These are phyloP conservation scores for Melieria picta DNA, from an alignment of 2,888 invertebrate species.

Conservation along the genomic window DNA sequence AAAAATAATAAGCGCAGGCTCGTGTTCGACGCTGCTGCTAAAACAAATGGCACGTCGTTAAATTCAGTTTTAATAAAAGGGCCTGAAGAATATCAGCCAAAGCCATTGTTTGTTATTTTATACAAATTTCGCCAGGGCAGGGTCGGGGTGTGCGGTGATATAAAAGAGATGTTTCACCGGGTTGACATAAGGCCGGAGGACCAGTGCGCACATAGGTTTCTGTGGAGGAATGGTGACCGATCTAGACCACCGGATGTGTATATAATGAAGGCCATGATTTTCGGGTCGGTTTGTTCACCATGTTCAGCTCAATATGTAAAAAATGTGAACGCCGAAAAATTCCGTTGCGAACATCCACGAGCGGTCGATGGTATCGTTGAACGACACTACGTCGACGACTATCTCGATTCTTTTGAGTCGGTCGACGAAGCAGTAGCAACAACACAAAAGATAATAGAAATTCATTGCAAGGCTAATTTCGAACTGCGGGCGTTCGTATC, in stretches of 20 bases:
- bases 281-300: slow-evolving; percentile 37
- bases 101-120: slow-evolving; percentile 31
- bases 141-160: slow-evolving; percentile 27
- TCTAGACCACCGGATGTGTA: not conserved
- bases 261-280: slow-evolving; percentile 36
- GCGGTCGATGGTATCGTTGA: slow-evolving; percentile 23
- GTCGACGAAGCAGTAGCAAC: slow-evolving; percentile 33
- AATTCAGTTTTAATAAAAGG: slow-evolving; percentile 16
- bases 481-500: slow-evolving; percentile 33
- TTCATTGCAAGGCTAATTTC: slow-evolving; percentile 35
- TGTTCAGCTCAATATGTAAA: slow-evolving; percentile 38
- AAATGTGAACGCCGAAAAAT: slow-evolving; percentile 29
- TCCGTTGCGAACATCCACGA: not conserved
- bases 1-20: not conserved
- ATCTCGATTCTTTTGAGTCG: slow-evolving; percentile 33
- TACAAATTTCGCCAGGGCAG: slow-evolving; percentile 37
- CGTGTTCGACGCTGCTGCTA: slow-evolving; percentile 2
- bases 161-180: too few species aligned
- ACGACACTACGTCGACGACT: slow-evolving; percentile 32
- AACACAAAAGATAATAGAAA: slow-evolving; percentile 29
- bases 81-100: too few species aligned
- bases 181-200: not conserved
- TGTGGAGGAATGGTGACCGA: not conserved
- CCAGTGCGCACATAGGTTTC: not conserved
- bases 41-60: slow-evolving; percentile 27